Evolutionary conservation across 2,797 vertebrate species (phyloP), one percentile per base, ranked within the genome.

Genomic region (Melanogrammus aeglefinus): DNA sequence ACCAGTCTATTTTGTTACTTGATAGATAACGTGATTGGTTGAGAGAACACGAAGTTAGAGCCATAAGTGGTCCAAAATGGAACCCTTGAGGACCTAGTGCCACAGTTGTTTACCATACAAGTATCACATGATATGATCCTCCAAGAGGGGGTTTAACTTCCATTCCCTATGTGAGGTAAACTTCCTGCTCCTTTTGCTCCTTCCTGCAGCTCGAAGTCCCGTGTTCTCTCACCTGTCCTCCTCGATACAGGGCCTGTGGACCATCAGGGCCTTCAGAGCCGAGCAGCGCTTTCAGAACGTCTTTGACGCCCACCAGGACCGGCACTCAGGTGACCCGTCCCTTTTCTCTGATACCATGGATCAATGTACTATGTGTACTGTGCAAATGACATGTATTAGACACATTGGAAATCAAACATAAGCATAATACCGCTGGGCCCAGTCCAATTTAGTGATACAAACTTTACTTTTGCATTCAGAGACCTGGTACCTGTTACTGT

Each of bases 141-240:
- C 47, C 18, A 16, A 63, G 57, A 24, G 57, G 18, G 21, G 57
- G 4, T 63, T 24, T 63, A 24, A 24, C 57, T 1, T 0, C 51
- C 18, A n/a, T 63, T 21, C 57, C 21, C 57, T 63, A 6, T 18
- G 14, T 51, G 47, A 3, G 47, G 47, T 51, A 18, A 51, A 51
- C 47, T 51, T 63, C 57, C 57, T 63, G 21, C n/a, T 16, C 57
- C 6, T 75, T 83, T 0, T 74, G 6, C 77, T 77, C 76, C 10
- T 75, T 83, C 57, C 57, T 63, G 27, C 80, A 98, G 97, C 96
- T 78, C 94, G 96, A 84, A 98, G 97, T 91, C 96, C 97, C 0
- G 97, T 97, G 1, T 98, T 99, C 87, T 98, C 97, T 90, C 97
- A 97, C 89, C 89, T 99, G n/a, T 97, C 97, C 0, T 96, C 96